Percentiles rank a stretch among this genome's conserved stretches.
Evolutionary conservation across 2,797 vertebrate species (phyloP).

Genomic region (Buphagus erythrorhynchus): DNA sequence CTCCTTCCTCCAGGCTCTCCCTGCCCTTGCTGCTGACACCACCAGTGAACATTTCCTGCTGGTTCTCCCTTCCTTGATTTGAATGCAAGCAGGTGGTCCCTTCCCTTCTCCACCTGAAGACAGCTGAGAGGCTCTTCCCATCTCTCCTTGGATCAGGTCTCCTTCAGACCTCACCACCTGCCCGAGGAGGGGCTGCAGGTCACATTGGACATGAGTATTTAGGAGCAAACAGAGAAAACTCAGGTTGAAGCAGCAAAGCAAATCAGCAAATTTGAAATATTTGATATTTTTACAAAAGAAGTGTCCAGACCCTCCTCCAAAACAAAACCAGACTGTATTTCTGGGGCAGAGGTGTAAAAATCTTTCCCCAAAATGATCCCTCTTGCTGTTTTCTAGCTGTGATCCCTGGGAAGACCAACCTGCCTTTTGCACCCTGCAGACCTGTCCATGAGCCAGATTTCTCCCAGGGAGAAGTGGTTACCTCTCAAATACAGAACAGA

Average conservation of each 20-base stretch:
- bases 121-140: not conserved
- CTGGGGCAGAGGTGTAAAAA: not conserved
- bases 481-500: constrained; percentile 64
- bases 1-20: not conserved
- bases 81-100: not conserved
- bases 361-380: not conserved
- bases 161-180: not conserved
- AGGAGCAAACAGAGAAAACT: not conserved
- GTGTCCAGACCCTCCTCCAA: not conserved
- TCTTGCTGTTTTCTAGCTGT: fast-evolving
- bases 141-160: fast-evolving
- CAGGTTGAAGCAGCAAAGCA: not conserved
- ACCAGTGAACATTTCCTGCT: not conserved
- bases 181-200: fast-evolving
- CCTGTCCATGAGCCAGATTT: constrained; percentile 16
- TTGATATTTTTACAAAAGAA: not conserved
- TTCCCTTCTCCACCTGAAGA: not conserved
- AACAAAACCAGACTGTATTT: not conserved
- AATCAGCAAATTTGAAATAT: not conserved
- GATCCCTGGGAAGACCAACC: not conserved
- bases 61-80: not conserved
- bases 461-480: constrained; percentile 58
- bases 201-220: fast-evolving
- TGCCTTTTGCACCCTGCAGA: not conserved
- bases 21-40: not conserved